Conservation (phyloP, 2,888 invertebrate genomes). For the Nemotelus nigrinus region DNA sequence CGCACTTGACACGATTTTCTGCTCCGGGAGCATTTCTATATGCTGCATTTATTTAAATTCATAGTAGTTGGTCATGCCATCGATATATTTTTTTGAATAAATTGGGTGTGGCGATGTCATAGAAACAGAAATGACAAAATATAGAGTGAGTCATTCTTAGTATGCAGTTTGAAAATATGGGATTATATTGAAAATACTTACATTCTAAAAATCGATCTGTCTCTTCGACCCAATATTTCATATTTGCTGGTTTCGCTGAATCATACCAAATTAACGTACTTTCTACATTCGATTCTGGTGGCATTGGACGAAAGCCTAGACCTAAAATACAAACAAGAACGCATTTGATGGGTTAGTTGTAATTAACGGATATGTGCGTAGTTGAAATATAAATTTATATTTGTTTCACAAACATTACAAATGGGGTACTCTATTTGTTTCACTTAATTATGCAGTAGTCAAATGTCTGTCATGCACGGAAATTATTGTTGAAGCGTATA, state of each 20-base stretch:
- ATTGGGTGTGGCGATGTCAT: too few species aligned
- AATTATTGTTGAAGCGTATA: too few species aligned
- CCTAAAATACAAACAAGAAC: slow-evolving; percentile 68
- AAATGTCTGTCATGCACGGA: too few species aligned
- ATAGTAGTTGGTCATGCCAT: too few species aligned
- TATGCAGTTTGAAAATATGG: not conserved
- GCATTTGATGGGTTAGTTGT: not conserved
- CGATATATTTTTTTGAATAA: too few species aligned
- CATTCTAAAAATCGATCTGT: slow-evolving; percentile 80
- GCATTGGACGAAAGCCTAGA: slow-evolving; percentile 97
- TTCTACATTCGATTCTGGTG: slow-evolving; percentile 89
- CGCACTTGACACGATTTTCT: slow-evolving; percentile 71
- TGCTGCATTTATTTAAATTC: not conserved
- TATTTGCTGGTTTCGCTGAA: slow-evolving; percentile 65
- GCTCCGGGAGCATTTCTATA: slow-evolving; percentile 34
- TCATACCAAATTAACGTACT: slow-evolving; percentile 97
- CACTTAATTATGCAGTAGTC: too few species aligned
- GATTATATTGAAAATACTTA: slow-evolving; percentile 63
- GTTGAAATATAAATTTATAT: too few species aligned
- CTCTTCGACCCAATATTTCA: slow-evolving; percentile 80
- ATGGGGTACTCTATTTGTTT: too few species aligned
- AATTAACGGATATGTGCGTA: too few species aligned
- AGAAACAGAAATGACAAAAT: not conserved
- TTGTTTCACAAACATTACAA: too few species aligned
- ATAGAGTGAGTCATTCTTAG: slow-evolving; percentile 23